Percentiles rank a stretch among this genome's conserved stretches.
phyloP scores from a whole-genome alignment of 2,888 invertebrate species.

The Anticlea derivata region DNA sequence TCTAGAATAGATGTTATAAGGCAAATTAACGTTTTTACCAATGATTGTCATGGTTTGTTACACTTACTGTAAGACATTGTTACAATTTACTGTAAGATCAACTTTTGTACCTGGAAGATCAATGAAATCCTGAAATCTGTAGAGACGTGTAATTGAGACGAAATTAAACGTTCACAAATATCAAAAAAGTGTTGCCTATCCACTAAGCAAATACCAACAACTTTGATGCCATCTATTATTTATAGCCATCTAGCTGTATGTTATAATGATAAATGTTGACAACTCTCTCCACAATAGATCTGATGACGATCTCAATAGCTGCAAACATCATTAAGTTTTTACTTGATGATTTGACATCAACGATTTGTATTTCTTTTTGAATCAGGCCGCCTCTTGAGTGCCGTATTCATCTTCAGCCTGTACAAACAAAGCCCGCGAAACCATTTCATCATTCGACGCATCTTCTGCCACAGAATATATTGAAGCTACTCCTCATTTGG shows the following conservation, averaged over 20 bases:
- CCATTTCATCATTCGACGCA: constrained; percentile 72
- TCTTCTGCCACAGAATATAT: constrained; percentile 28
- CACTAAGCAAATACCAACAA: not conserved
- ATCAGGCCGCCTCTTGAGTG: constrained; percentile 52
- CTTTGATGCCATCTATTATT: not conserved
- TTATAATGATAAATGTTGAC: constrained; percentile 18
- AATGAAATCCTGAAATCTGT: too few species aligned
- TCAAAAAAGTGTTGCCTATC: too few species aligned
- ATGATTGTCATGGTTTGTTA: too few species aligned
- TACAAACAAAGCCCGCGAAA: constrained; percentile 73
- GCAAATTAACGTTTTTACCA: too few species aligned
- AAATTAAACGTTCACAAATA: too few species aligned
- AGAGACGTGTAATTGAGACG: too few species aligned
- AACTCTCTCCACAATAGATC: constrained; percentile 24
- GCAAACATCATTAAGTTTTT: constrained; percentile 43
- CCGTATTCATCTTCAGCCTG: constrained; percentile 65
- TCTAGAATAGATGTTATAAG: too few species aligned
- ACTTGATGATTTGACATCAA: constrained; percentile 28
- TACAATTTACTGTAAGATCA: too few species aligned
- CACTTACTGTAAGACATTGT: too few species aligned
- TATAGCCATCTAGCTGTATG: not conserved
- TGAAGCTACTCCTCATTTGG: constrained; percentile 25
- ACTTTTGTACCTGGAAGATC: too few species aligned
- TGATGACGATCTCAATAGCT: constrained; percentile 48
- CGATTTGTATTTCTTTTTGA: constrained; percentile 52